A percentile compares a stretch with the other conserved stretches of the same genome.
Evolutionary conservation across 1,140 invertebrate genomes (phyloP).

Genomic region (Pachyrhynchus sulphureomaculatus): DNA sequence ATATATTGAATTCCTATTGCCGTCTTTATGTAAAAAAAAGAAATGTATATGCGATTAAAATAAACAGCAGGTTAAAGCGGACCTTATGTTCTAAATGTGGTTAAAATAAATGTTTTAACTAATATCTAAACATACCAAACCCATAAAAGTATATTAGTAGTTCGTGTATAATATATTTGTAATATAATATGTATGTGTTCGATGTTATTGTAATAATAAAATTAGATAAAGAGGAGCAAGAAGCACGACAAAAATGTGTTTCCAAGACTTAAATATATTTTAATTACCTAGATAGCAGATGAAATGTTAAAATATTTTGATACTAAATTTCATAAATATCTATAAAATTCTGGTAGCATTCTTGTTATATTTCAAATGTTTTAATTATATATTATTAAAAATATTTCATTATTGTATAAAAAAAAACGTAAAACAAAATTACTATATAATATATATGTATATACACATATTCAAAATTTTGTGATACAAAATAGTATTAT

Average conservation of each 20-base stretch:
- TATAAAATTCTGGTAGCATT: constrained; percentile 8
- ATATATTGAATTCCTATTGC: too few species aligned
- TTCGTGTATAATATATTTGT: constrained; percentile 20
- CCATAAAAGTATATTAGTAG: neutral
- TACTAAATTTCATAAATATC: constrained; percentile 44
- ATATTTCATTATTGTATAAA: too few species aligned
- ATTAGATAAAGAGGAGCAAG: constrained; percentile 12
- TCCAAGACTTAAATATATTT: constrained; percentile 46
- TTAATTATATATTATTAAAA: too few species aligned
- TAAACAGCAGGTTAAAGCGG: constrained; percentile 24
- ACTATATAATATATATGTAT: too few species aligned
- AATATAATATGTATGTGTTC: constrained; percentile 43
- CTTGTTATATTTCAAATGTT: neutral
- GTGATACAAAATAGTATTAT: too few species aligned
- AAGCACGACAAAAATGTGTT: constrained; percentile 19
- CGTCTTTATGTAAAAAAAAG: constrained; percentile 14
- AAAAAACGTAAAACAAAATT: too few species aligned
- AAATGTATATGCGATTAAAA: constrained; percentile 1
- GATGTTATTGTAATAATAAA: constrained; percentile 37
- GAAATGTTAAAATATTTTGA: constrained; percentile 49
- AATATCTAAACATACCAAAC: neutral
- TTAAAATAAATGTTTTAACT: neutral
- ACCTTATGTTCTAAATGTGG: constrained; percentile 21
- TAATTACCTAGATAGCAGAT: constrained; percentile 47
- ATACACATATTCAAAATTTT: too few species aligned